Evolutionary conservation across 1,140 invertebrate species (phyloP).

Genomic region (Teleogryllus occipitalis): DNA sequence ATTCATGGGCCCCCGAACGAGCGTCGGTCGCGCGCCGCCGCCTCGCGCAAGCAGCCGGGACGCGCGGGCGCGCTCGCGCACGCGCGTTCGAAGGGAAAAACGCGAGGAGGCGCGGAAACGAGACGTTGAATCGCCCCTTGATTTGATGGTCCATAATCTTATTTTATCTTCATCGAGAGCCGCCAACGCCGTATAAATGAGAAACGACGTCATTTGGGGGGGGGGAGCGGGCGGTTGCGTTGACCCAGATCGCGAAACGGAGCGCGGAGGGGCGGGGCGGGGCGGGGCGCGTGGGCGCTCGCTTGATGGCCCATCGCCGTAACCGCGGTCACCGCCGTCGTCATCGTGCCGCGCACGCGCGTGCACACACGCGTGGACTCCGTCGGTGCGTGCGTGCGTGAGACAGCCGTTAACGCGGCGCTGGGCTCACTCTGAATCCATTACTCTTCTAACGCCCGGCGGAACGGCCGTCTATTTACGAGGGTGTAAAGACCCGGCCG

Average conservation of each 20-base stretch:
- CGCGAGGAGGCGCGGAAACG: background rate
- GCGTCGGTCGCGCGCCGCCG: background rate
- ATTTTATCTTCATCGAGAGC: background rate
- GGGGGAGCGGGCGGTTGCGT: background rate
- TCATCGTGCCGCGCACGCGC: too few relatives aligned
- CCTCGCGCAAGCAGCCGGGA: too few relatives aligned
- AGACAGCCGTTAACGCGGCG: background rate
- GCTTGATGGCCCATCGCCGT: background rate
- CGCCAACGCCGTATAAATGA: background rate
- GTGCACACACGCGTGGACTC: background rate
- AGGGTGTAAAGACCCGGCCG: background rate
- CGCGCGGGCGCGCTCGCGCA: too few relatives aligned
- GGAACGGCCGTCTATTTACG: background rate
- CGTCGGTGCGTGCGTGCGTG: background rate
- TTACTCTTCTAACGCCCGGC: background rate
- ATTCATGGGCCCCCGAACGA: background rate
- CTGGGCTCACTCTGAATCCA: background rate
- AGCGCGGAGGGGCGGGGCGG: too few relatives aligned
- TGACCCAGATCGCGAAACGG: background rate
- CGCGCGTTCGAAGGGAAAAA: background rate
- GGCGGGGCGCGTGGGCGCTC: too few relatives aligned
- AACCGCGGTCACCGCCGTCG: too few relatives aligned
- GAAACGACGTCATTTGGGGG: background rate
- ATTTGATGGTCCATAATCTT: conserved; percentile 1
- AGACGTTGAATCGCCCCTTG: background rate